These are phyloP conservation scores for Planiliza haematocheilus DNA, from an alignment of 2,113 vertebrate genomes.

Conservation along the genomic window DNA sequence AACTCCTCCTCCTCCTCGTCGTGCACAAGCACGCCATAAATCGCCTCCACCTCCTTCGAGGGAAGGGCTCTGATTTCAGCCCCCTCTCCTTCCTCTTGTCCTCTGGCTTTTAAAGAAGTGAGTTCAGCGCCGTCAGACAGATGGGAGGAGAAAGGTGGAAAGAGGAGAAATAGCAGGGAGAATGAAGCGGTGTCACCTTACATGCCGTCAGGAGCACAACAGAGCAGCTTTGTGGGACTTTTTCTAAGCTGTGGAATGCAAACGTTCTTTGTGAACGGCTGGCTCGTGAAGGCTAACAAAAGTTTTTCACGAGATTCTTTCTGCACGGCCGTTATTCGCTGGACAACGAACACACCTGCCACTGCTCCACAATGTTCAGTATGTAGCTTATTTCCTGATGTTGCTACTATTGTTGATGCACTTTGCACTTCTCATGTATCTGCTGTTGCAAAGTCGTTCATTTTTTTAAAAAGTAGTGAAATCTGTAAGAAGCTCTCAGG, in stretches of 20 bases:
- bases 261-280: not conserved
- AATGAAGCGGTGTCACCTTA: conserved; percentile 61
- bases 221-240: conserved; percentile 34
- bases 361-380: too few species aligned
- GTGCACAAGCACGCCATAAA: conserved; percentile 58
- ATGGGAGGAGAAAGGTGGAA: conserved; percentile 56
- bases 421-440: too few species aligned
- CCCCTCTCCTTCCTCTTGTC: conserved; percentile 16
- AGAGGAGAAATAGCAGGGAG: conserved; percentile 31
- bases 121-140: conserved; percentile 33
- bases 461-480: too few species aligned
- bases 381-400: too few species aligned
- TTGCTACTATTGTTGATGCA: too few species aligned
- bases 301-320: too few species aligned
- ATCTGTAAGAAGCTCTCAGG: too few species aligned
- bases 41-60: conserved; percentile 59
- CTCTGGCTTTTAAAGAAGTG: conserved; percentile 16
- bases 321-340: too few species aligned
- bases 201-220: conserved; percentile 40
- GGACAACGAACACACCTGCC: too few species aligned
- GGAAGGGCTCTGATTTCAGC: conserved; percentile 68
- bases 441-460: too few species aligned
- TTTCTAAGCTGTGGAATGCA: conserved; percentile 28
- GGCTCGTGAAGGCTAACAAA: too few species aligned
- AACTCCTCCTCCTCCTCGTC: conserved; percentile 39